Conservation (phyloP, 2,888 invertebrate genomes). For the Meghimatium bilineatum region DNA sequence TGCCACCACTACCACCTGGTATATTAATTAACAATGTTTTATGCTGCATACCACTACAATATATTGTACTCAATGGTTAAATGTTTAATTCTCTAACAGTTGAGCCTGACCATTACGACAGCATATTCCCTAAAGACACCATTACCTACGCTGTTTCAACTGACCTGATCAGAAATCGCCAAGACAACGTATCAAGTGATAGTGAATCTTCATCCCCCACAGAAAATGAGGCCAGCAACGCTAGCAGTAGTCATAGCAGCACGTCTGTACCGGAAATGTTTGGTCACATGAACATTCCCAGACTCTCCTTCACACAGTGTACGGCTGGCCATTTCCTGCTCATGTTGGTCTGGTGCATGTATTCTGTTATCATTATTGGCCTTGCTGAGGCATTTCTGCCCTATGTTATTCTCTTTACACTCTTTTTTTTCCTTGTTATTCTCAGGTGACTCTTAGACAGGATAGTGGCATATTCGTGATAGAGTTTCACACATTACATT, state of each 20-base stretch:
- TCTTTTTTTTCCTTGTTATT: slow-evolving; percentile 56
- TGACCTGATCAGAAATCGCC: background rate
- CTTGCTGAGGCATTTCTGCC: slow-evolving; percentile 58
- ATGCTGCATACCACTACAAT: too few species aligned
- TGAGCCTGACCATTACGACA: slow-evolving; percentile 24
- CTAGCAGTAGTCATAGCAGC: slow-evolving; percentile 44
- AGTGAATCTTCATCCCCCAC: slow-evolving; percentile 36
- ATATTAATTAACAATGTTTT: too few species aligned
- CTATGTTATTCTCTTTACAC: slow-evolving; percentile 57
- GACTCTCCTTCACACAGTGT: slow-evolving; percentile 37
- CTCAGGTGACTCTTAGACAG: slow-evolving; percentile 43
- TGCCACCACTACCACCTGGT: too few species aligned
- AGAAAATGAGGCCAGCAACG: slow-evolving; percentile 24
- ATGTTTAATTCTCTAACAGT: slow-evolving; percentile 4
- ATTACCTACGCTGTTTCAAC: slow-evolving; percentile 1
- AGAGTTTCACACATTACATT: background rate
- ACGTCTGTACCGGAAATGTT: slow-evolving; percentile 38
- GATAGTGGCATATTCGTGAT: background rate
- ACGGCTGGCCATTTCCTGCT: slow-evolving; percentile 43
- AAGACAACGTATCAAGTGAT: slow-evolving; percentile 30
- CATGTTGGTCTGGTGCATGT: slow-evolving; percentile 58
- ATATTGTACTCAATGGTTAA: too few species aligned
- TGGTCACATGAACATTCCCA: slow-evolving; percentile 23
- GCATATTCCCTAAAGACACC: slow-evolving; percentile 13
- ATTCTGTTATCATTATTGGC: slow-evolving; percentile 55